Percentiles rank a stretch among this genome's conserved stretches.
These are phyloP conservation scores for Morpho achilles DNA, from an alignment of 2,888 invertebrate genomes.

Conservation along the genomic window DNA sequence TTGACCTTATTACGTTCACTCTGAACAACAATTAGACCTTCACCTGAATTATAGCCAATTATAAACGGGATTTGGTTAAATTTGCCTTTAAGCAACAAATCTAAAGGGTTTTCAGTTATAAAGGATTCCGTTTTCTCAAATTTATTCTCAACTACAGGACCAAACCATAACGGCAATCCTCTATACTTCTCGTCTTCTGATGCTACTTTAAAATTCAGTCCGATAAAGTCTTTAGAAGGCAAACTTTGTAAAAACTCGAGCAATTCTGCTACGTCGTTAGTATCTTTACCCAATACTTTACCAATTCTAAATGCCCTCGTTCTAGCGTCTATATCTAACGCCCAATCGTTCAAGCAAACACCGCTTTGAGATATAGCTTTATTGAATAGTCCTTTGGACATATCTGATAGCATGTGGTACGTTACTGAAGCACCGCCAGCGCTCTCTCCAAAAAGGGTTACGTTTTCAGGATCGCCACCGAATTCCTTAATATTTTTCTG, in stretches of 20 bases:
- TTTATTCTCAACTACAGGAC: conserved; percentile 42
- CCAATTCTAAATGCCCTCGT: conserved; percentile 35
- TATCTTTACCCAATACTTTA: conserved; percentile 33
- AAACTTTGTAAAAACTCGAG: conserved; percentile 32
- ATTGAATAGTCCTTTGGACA: conserved; percentile 47
- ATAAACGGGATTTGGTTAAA: conserved; percentile 37
- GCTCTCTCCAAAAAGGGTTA: conserved; percentile 53
- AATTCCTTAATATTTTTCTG: conserved; percentile 42
- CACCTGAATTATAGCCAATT: conserved; percentile 39
- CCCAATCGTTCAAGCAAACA: conserved; percentile 30
- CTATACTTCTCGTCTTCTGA: conserved; percentile 35
- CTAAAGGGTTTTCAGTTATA: conserved; percentile 34
- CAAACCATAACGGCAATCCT: conserved; percentile 38
- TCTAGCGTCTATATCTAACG: conserved; percentile 23
- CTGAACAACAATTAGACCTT: conserved; percentile 34
- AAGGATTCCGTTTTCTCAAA: conserved; percentile 37
- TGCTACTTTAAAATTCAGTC: conserved; percentile 32
- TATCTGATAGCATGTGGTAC: conserved; percentile 49
- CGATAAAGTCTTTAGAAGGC: conserved; percentile 32
- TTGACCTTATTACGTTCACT: conserved; percentile 31
- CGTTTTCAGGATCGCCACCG: conserved; percentile 43
- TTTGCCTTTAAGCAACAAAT: conserved; percentile 34
- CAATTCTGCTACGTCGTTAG: conserved; percentile 30
- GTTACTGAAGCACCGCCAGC: conserved; percentile 51
- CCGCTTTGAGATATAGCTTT: conserved; percentile 49